Percentiles rank a stretch among this genome's conserved stretches.
Evolutionary conservation across 2,797 vertebrate genomes (phyloP).

Genomic region (Otolemur crassicaudatus): DNA sequence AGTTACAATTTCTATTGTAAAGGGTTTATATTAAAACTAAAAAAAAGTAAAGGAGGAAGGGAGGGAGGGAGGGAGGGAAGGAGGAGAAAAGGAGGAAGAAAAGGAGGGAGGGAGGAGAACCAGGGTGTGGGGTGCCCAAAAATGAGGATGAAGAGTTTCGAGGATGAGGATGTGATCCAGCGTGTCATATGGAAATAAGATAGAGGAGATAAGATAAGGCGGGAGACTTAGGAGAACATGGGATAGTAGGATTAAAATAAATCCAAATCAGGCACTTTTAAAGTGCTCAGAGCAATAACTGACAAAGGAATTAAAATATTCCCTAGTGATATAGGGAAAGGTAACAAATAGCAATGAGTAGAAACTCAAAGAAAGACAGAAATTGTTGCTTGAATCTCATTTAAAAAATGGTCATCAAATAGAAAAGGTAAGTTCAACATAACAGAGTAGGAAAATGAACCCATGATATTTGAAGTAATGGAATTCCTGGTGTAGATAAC

Average conservation of each 20-base stretch:
- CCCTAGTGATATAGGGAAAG: neutral
- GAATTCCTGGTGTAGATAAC: neutral
- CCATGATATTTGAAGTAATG: neutral
- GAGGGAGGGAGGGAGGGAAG: neutral
- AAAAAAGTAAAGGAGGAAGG: neutral
- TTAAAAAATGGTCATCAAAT: neutral
- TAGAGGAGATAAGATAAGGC: neutral
- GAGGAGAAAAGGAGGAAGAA: too few species aligned
- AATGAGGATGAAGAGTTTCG: neutral
- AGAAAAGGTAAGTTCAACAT: neutral
- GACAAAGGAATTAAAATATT: neutral
- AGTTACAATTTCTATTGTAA: neutral
- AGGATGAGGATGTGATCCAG: neutral
- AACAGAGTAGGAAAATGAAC: neutral
- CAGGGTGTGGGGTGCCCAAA: too few species aligned
- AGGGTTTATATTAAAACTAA: neutral
- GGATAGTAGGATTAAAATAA: neutral
- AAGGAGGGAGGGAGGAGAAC: neutral
- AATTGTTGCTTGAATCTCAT: neutral
- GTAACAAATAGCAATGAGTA: neutral
- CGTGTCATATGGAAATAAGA: neutral
- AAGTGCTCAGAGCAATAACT: neutral
- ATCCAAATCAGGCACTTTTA: neutral
- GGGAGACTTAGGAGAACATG: neutral
- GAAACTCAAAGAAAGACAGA: neutral